Conservation (phyloP, 2,888 invertebrate genomes). For the Melinaea menophilus region DNA sequence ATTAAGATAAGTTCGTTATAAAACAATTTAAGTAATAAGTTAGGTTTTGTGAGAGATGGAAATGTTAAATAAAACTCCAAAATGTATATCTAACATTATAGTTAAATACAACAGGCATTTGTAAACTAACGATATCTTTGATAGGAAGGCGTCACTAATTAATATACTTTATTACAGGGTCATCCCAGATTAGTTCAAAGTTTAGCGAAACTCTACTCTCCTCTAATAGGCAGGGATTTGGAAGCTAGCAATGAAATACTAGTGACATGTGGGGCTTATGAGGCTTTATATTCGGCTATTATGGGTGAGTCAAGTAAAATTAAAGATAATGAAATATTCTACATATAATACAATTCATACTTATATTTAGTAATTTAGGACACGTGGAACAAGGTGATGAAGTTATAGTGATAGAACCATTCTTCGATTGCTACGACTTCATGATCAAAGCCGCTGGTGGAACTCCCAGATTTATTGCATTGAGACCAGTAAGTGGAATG, state of each 20-base stretch:
- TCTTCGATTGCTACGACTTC: conserved; percentile 98
- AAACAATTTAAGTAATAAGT: no score
- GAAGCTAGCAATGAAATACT: conserved; percentile 92
- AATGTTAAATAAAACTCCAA: no score
- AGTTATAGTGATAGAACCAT: conserved; percentile 98
- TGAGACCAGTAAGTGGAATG: conserved; percentile 83
- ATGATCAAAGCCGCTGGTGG: conserved; percentile 95
- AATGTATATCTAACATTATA: no score
- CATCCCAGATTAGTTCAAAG: conserved; percentile 93
- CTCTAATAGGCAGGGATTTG: conserved; percentile 84
- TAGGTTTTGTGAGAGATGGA: no score
- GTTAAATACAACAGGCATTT: no score
- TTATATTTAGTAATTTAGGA: conserved; percentile 62
- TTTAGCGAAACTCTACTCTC: conserved; percentile 90
- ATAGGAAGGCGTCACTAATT: neutral
- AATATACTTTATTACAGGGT: conserved; percentile 80
- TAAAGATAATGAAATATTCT: no score
- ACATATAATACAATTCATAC: no score
- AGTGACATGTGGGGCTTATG: conserved; percentile 96
- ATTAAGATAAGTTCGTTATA: no score
- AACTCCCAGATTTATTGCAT: conserved; percentile 89
- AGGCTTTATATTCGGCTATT: conserved; percentile 92
- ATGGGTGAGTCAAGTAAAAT: conserved; percentile 63
- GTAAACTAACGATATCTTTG: no score
- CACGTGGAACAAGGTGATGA: conserved; percentile 92